These are phyloP conservation scores for Hirudinaria manillensis DNA, from an alignment of 2,888 invertebrate species.

Conservation along the genomic window DNA sequence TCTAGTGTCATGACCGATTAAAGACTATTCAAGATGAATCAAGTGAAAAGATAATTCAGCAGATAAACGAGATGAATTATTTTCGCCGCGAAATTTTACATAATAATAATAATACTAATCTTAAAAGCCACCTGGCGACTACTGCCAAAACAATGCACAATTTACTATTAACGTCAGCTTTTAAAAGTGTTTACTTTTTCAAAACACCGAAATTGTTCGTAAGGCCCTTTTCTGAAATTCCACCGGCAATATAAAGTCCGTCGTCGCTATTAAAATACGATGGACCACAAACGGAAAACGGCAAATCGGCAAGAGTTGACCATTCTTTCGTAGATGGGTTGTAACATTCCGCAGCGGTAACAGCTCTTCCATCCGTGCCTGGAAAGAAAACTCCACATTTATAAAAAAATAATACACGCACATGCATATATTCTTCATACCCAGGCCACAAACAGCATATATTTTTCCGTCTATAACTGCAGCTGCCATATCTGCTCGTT, in stretches of 20 bases:
- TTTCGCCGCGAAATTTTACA: no score
- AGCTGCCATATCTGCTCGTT: slow-evolving; percentile 50
- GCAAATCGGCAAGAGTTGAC: slow-evolving; percentile 44
- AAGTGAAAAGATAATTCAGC: no score
- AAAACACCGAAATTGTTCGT: slow-evolving; percentile 8
- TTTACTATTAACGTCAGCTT: not conserved
- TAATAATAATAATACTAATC: no score
- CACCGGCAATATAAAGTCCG: slow-evolving; percentile 48
- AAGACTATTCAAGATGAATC: no score
- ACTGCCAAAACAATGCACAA: not conserved
- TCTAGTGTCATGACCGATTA: no score
- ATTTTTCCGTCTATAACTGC: slow-evolving; percentile 46
- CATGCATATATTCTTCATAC: slow-evolving; percentile 37
- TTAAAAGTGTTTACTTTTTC: not conserved
- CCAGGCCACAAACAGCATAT: slow-evolving; percentile 50
- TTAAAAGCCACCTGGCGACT: no score
- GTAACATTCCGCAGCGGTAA: slow-evolving; percentile 46
- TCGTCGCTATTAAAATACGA: slow-evolving; percentile 43
- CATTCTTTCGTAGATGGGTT: slow-evolving; percentile 46
- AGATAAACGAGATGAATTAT: no score
- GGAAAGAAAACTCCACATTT: slow-evolving; percentile 15
- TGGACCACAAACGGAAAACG: slow-evolving; percentile 49
- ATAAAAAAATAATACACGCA: not conserved
- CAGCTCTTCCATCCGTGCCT: slow-evolving; percentile 50
- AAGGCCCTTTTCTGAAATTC: slow-evolving; percentile 46